A percentile compares a stretch with the other conserved stretches of the same genome.
Evolutionary conservation across 1,140 invertebrate species (phyloP).

Genomic region (Drosophila busckii): DNA sequence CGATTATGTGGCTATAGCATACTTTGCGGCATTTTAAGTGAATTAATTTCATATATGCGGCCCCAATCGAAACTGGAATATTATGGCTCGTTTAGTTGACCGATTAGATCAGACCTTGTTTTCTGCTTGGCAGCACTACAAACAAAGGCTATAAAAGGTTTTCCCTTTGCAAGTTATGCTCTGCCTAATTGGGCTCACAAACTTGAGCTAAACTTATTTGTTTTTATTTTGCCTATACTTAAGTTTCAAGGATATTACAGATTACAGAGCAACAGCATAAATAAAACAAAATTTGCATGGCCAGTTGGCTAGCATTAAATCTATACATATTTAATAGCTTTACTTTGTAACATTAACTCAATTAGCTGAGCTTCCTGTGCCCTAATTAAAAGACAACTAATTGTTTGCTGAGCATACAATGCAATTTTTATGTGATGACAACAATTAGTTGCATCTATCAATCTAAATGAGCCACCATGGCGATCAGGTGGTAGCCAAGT

Average conservation of each 20-base stretch:
- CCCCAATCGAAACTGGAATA: constrained; percentile 8
- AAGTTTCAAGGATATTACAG: no score
- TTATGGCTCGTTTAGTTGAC: constrained; percentile 46
- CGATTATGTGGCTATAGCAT: constrained; percentile 46
- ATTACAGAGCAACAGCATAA: no score
- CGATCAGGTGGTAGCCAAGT: not conserved
- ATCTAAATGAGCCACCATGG: constrained; percentile 6
- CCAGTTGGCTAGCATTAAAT: no score
- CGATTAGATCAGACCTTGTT: constrained; percentile 43
- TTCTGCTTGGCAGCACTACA: no score
- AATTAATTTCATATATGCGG: constrained; percentile 59
- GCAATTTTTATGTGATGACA: not conserved
- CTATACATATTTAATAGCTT: no score
- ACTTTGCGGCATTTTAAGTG: constrained; percentile 68
- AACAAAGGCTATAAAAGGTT: constrained; percentile 8
- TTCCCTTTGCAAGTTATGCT: not conserved
- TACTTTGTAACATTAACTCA: constrained; percentile 8
- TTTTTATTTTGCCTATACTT: not conserved
- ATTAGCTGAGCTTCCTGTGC: constrained; percentile 21
- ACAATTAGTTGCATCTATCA: constrained; percentile 14
- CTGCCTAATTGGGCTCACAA: constrained; percentile 20
- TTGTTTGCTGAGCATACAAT: not conserved
- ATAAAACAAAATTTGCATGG: no score
- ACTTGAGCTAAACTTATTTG: not conserved
- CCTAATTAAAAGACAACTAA: constrained; percentile 26